Base-by-base conservation (phyloP, 2,113 vertebrate species). In the Syrrhaptes paradoxus region DNA sequence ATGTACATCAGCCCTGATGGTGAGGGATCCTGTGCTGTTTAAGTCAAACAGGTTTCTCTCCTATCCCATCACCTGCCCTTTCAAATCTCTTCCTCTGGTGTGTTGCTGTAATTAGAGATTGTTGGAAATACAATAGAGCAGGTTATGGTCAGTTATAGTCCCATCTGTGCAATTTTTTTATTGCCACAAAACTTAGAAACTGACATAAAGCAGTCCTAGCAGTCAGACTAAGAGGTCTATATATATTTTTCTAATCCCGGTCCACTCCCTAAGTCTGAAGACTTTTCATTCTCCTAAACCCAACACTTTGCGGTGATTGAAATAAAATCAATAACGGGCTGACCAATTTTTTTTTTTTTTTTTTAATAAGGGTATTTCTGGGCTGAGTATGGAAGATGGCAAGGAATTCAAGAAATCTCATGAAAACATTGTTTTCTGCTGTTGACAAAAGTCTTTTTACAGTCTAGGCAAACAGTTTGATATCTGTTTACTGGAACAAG, bases 1-100 rank as follows among this genome's bases (percentile, higher is more conserved):
- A 98, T 98, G 98, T 99, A 98, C 99, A 98, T 99, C 99, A 99
- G 98, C 98, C 99, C 99, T 99, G 99, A 99, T 99, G 99, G 99
- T 98, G 98, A 98, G 98, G 98, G 98, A 98, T 99, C 99, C 98
- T 98, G 98, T 98, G 99, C 97, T 98, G 98, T 98, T 98, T 98
- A 98, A 98, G 98, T 98, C 98, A 98, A 98, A 98, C 99, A 99
- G 99, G 99, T 99, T 99, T 98, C 98, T 99, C 98, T 99, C 97
- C 98, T 99, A 98, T 98, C 98, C 98, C 97, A 97, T 99, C 99
- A 99, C 99, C 99, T 99, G 99, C 98, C 97, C 96, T 98, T 98
- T 98, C 98, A 98, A 98, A 98, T 98, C 96, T 98, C 97, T 97
- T 98, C 97, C 98, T 98, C 97, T 97, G 95, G 78, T 97, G 97